phyloP scores from a whole-genome alignment of 2,113 vertebrate species.

The Ploceus nigricollis region DNA sequence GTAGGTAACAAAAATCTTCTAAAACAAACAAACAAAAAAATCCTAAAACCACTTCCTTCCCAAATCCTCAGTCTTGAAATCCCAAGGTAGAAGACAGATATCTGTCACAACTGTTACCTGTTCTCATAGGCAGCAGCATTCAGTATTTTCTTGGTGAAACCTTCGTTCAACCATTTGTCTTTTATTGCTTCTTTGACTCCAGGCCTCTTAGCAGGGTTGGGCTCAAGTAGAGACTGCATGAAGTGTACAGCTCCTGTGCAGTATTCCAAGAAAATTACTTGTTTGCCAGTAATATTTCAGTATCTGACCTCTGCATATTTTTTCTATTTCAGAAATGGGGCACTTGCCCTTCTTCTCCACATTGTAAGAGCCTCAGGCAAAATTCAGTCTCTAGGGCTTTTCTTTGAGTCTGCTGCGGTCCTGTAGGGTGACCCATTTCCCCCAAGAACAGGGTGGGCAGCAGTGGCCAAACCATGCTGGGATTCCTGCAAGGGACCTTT shows the following conservation, averaged over 20 bases:
- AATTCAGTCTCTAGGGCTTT: not conserved
- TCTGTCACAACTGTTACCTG: conserved; percentile 70
- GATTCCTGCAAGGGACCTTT: not conserved
- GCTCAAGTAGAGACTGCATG: conserved; percentile 80
- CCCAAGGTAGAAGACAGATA: not conserved
- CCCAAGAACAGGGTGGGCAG: not conserved
- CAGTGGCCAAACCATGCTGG: not conserved
- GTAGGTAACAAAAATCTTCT: not conserved
- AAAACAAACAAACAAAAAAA: not conserved
- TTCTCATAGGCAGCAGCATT: conserved; percentile 68
- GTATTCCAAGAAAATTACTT: not conserved
- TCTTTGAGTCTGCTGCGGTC: not conserved
- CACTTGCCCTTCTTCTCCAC: not conserved
- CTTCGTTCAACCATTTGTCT: conserved; percentile 80
- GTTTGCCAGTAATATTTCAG: not conserved
- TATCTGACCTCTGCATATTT: not conserved
- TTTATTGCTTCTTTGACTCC: conserved; percentile 77
- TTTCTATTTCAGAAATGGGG: not conserved
- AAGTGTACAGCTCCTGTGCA: conserved; percentile 75
- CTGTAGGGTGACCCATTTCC: accelerated
- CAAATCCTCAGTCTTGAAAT: not conserved
- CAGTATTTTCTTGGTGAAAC: conserved; percentile 69
- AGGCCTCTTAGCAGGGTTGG: conserved; percentile 77
- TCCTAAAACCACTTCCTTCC: not conserved
- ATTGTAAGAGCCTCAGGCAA: not conserved